phyloP scores from a whole-genome alignment of 2,797 vertebrate genomes.

The Vultur gryphus region DNA sequence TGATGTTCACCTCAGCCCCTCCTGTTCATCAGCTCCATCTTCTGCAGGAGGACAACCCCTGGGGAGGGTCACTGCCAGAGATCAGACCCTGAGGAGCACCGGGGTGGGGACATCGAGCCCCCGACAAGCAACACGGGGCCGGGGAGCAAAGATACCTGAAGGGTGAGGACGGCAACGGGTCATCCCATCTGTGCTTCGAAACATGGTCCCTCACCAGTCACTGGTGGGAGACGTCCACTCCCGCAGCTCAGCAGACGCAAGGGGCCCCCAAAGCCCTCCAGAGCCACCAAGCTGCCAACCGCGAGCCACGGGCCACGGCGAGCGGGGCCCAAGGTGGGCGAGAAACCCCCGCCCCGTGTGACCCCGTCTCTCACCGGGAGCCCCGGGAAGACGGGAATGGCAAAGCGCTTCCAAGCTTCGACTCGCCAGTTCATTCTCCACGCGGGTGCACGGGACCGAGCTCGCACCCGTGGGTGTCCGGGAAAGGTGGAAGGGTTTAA shows the following conservation, averaged over 20 bases:
- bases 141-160: not conserved
- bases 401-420: not conserved
- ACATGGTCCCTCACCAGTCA: not conserved
- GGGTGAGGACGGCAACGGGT: not conserved
- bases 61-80: not conserved
- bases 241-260: not conserved
- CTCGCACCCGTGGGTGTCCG: rapidly evolving
- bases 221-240: not conserved
- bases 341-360: not conserved
- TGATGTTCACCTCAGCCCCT: rapidly evolving
- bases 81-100: not conserved
- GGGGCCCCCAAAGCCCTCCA: not conserved
- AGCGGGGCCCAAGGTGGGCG: rapidly evolving
- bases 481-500: not conserved
- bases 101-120: not conserved
- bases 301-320: rapidly evolving
- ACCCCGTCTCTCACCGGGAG: rapidly evolving
- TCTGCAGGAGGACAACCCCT: not conserved
- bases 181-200: not conserved
- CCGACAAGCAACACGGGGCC: rapidly evolving
- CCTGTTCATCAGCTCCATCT: not conserved
- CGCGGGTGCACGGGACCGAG: too few relatives aligned
- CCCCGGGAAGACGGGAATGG: rapidly evolving
- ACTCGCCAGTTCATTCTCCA: rapidly evolving
- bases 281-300: not conserved